Evolutionary conservation across 1,140 invertebrate species (phyloP), one percentile per base, ranked within the genome.

Genomic region (Tenebrio molitor): DNA sequence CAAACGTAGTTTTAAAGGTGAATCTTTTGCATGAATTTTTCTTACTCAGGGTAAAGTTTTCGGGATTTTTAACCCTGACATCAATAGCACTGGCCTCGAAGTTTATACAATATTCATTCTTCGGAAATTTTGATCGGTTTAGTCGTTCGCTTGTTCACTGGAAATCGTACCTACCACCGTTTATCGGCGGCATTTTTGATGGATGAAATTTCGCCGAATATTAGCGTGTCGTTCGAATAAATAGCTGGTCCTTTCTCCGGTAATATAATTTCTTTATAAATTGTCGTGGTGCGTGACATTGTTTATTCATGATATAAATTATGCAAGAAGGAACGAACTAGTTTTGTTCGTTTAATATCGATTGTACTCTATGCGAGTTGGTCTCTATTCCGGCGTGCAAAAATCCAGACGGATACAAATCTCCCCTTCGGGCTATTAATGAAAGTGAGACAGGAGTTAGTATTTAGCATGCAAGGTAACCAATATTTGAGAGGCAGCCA

Each of bases 271-370:
- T 53, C 46, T 53, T 53, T 53, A 53, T 53, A 53, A 21, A 53
- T 53, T 53, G 46, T 53, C 46, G 46, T 53, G 33, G 63, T 65
- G 29, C 33, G 33, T 65, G 63, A 65, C 34, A 39, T 65, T 65
- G 63, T 65, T 65, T 65, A 42, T 39, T 65, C 39, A 41, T 65
- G 34, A 39, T 21, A 65, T 65, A 39, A 65, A 65, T 65, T 65
- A 42, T 36, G 34, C 36, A 65, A 65, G 33, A 41, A 65, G 34
- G 63, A 65, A 41, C 39, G 63, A 23, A 65, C 21, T 65, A 36
- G 17, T 65, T 65, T 41, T 36, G 63, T 36, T 65, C 33, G 63
- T 65, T 53, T 53, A 53, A 23, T 53, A 53, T 53, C 46, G 46
- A 53, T 53, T 53, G 17, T 53, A 14, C 14, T 53, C 16, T 53